Conservation (phyloP, 1,140 invertebrate genomes). For the honey bee (Apis mellifera) region DNA sequence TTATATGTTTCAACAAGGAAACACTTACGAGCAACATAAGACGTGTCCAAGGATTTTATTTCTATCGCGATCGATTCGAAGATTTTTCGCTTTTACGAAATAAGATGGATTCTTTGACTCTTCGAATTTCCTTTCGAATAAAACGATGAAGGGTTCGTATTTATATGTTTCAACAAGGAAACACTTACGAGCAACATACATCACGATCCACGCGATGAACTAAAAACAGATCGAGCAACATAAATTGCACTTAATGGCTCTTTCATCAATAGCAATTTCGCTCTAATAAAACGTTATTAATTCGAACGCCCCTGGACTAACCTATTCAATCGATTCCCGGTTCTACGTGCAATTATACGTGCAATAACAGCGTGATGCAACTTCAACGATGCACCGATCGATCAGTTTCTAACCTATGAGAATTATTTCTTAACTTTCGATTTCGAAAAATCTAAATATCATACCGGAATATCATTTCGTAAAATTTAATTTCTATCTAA, state of each 20-base stretch:
- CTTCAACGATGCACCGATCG: background rate
- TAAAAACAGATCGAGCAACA: background rate
- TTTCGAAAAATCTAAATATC: background rate
- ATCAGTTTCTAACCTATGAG: background rate
- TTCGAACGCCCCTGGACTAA: background rate
- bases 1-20: too few species aligned
- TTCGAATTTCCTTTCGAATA: too few species aligned
- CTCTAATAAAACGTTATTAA: conserved; percentile 34
- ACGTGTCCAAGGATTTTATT: background rate
- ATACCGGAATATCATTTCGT: too few species aligned
- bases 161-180: too few species aligned
- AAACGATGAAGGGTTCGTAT: background rate
- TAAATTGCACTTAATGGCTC: conserved; percentile 35
- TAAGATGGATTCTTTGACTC: background rate
- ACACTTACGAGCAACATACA: background rate
- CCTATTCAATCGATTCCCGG: conserved; percentile 22
- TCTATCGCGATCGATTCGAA: conserved; percentile 1
- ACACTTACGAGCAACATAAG: too few species aligned
- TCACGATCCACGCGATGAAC: background rate
- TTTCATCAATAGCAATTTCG: conserved; percentile 33
- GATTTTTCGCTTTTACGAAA: background rate
- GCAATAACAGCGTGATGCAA: conserved; percentile 24
- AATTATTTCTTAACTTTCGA: background rate
- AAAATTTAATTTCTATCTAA: too few species aligned
- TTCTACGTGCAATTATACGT: background rate